phyloP scores from a whole-genome alignment of 2,113 vertebrate genomes.

The Pleuronectes platessa region DNA sequence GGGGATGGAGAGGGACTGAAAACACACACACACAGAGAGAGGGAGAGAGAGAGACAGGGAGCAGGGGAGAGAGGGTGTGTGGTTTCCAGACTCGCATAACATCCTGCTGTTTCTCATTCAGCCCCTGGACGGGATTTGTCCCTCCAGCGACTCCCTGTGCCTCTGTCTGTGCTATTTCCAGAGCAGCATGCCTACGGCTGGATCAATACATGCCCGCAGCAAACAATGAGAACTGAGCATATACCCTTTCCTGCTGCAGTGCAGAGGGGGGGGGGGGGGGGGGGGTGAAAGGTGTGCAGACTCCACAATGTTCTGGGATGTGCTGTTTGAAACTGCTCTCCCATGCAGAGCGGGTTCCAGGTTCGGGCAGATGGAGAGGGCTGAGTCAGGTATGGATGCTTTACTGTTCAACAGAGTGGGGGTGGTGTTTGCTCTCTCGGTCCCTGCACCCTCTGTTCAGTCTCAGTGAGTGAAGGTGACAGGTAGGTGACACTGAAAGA shows the following conservation, averaged over 20 bases:
- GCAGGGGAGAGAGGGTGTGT: conserved; percentile 9
- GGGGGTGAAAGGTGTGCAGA: conserved; percentile 45
- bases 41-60: background rate
- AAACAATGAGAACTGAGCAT: conserved; percentile 46
- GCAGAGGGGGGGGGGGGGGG: conserved; percentile 16
- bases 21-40: background rate
- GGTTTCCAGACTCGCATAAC: conserved; percentile 41
- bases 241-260: conserved; percentile 58
- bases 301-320: conserved; percentile 53
- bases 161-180: conserved; percentile 76
- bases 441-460: conserved; percentile 14
- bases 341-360: conserved; percentile 32
- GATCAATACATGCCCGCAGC: conserved; percentile 74
- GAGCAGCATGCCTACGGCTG: conserved; percentile 56
- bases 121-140: conserved; percentile 41
- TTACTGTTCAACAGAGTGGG: conserved; percentile 17
- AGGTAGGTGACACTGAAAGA: conserved; percentile 14
- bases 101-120: conserved; percentile 40
- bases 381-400: conserved; percentile 9
- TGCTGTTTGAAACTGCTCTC: conserved; percentile 35
- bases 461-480: conserved; percentile 31
- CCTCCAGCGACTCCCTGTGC: conserved; percentile 26
- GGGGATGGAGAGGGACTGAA: conserved; percentile 28
- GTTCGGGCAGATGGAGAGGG: background rate
- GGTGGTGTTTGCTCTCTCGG: conserved; percentile 6